phyloP scores from a whole-genome alignment of 2,113 vertebrate species.

The Lophura nycthemera region DNA sequence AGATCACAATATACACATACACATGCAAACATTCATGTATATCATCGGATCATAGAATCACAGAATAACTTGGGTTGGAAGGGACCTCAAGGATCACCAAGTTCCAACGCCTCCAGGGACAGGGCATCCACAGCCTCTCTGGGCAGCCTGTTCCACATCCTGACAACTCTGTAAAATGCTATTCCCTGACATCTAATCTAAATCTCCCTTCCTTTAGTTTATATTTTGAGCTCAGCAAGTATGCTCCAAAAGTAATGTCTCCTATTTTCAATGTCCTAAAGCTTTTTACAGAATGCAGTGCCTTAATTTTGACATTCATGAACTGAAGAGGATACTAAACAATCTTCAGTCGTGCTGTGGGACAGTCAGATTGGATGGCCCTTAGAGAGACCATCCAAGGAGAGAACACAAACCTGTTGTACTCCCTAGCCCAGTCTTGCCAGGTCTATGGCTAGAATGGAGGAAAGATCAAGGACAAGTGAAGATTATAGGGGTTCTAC shows the following conservation, averaged over 20 bases:
- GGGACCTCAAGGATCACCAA: no score
- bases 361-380: background rate
- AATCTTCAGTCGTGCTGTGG: background rate
- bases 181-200: no score
- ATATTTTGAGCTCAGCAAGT: background rate
- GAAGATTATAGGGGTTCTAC: background rate
- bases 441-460: background rate
- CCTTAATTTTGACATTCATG: background rate
- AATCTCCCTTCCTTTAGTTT: no score
- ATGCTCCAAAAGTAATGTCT: no score
- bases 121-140: no score
- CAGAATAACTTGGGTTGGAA: no score
- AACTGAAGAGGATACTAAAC: background rate
- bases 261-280: background rate
- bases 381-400: background rate
- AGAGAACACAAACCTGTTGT: background rate
- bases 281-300: background rate
- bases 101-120: no score
- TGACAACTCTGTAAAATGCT: no score
- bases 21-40: background rate
- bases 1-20: background rate
- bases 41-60: no score
- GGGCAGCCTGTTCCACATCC: no score
- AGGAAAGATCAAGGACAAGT: fast-evolving
- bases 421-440: background rate